These are phyloP conservation scores for Trogon surrucura DNA, from an alignment of 2,113 vertebrate genomes.

Conservation along the genomic window DNA sequence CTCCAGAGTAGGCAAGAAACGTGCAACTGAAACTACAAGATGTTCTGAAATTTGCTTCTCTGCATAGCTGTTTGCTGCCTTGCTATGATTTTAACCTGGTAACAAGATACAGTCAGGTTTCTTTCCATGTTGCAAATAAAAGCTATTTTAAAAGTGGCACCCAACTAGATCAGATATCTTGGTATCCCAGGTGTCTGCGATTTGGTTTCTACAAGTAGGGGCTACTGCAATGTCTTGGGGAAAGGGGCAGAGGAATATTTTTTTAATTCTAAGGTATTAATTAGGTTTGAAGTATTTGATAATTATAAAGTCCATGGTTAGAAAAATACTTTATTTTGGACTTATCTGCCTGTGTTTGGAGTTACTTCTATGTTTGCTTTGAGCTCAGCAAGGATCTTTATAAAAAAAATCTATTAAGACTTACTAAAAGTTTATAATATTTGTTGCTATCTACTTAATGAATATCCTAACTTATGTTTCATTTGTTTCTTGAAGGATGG, in stretches of 20 bases:
- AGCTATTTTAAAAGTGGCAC: neutral
- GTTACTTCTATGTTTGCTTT: neutral
- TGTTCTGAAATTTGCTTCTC: neutral
- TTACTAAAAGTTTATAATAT: neutral
- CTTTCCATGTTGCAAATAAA: neutral
- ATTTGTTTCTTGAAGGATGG: conserved; percentile 81
- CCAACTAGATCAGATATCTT: neutral
- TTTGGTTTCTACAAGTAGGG: neutral
- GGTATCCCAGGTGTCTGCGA: neutral
- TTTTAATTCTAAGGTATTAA: neutral
- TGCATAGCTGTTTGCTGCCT: neutral
- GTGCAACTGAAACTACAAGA: neutral
- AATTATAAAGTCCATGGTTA: neutral
- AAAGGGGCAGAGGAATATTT: neutral
- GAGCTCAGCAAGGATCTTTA: neutral
- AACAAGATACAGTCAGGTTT: neutral
- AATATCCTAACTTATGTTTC: neutral
- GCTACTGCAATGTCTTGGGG: neutral
- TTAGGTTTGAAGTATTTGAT: neutral
- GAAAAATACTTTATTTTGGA: neutral
- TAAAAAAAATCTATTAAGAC: too few relatives aligned
- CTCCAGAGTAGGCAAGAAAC: neutral
- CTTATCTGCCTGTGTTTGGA: neutral
- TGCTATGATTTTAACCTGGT: neutral
- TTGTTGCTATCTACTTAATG: neutral